These are phyloP conservation scores for Tetramorium alpestre DNA, from an alignment of 1,140 invertebrate genomes.

Conservation along the genomic window DNA sequence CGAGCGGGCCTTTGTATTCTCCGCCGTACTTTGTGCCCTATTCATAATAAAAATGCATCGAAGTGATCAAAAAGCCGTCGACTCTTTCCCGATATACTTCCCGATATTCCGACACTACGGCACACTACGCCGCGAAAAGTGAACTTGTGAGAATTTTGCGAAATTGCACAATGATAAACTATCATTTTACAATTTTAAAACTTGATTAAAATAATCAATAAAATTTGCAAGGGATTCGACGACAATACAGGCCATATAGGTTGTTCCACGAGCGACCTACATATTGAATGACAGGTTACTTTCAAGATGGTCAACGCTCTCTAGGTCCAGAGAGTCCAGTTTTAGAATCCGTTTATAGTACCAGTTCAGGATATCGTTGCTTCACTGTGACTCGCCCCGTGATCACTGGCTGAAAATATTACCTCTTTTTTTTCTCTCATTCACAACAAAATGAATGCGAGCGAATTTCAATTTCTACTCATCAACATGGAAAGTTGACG, in stretches of 20 bases:
- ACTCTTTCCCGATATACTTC: neutral
- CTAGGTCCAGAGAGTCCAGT: neutral
- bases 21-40: conserved; percentile 8
- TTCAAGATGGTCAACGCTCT: conserved; percentile 69
- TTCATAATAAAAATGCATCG: conserved; percentile 43
- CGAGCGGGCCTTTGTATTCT: conserved; percentile 8
- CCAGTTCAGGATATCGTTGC: neutral
- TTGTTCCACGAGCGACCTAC: conserved; percentile 35
- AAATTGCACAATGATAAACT: conserved; percentile 10
- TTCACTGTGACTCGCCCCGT: neutral
- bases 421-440: neutral
- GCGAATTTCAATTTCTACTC: neutral
- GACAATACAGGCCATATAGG: conserved; percentile 48
- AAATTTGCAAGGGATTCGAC: conserved; percentile 60
- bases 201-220: conserved; percentile 51
- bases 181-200: conserved; percentile 43
- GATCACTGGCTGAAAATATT: neutral
- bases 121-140: conserved; percentile 18
- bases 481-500: neutral
- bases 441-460: neutral
- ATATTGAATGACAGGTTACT: conserved; percentile 58
- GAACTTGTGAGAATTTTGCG: neutral
- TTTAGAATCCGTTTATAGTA: conserved; percentile 20
- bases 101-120: neutral
- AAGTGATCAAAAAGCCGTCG: neutral